Percentiles rank a stretch among this genome's conserved stretches.
Evolutionary conservation across 2,797 vertebrate genomes (phyloP).

Genomic region (Pangasius sanitwongsei): DNA sequence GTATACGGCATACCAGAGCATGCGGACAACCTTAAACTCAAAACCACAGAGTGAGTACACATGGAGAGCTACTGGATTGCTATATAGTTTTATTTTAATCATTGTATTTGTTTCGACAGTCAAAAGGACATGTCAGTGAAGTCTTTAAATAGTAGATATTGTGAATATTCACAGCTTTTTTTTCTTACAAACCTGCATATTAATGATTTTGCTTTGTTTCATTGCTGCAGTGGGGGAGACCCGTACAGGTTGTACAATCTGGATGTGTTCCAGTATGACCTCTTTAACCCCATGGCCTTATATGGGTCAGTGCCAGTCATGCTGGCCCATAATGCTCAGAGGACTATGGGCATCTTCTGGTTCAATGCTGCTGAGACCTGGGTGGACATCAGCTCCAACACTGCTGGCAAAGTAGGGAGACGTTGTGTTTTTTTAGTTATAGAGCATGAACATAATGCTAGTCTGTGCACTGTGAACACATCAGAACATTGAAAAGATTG

Average conservation of each 20-base stretch:
- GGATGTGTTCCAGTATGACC: slow-evolving; percentile 96
- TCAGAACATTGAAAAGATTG: background rate
- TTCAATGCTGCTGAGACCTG: slow-evolving; percentile 96
- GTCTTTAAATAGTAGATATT: background rate
- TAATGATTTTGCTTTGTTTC: slow-evolving; percentile 8
- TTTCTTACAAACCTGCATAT: background rate
- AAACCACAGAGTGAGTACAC: slow-evolving; percentile 87
- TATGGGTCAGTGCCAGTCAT: slow-evolving; percentile 90
- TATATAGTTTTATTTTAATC: background rate
- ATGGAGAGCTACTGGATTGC: background rate
- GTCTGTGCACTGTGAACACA: background rate
- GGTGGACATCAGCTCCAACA: slow-evolving; percentile 95
- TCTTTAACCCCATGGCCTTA: slow-evolving; percentile 91
- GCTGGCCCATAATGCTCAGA: slow-evolving; percentile 82
- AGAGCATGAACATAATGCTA: background rate
- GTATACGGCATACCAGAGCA: slow-evolving; percentile 95
- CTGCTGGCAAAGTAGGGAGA: slow-evolving; percentile 84
- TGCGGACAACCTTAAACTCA: slow-evolving; percentile 85
- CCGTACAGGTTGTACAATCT: slow-evolving; percentile 93
- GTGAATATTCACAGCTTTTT: slow-evolving; percentile 1
- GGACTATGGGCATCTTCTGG: slow-evolving; percentile 92
- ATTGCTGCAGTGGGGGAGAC: slow-evolving; percentile 80
- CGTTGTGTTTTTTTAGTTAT: background rate
- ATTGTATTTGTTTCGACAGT: background rate
- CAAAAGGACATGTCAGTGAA: background rate